Base-by-base conservation (phyloP, 2,888 invertebrate species). In the Lamellibrachia satsuma region DNA sequence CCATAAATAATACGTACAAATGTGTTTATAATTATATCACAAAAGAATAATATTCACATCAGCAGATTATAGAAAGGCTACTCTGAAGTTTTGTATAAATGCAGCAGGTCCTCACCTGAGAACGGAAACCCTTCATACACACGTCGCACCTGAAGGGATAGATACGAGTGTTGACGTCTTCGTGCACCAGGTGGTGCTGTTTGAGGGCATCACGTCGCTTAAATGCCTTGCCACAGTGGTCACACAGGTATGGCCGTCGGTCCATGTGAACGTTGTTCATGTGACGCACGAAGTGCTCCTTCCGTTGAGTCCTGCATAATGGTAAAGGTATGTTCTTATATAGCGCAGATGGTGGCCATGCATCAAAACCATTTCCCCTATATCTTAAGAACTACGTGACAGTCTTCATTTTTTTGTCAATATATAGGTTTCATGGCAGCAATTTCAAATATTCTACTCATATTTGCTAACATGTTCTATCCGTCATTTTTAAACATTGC, bases 201-300 rank as follows among this genome's bases (percentile, higher is more conserved):
- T 96, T 96, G 1, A 97, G 95, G 0, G 97, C 97, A 94, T 97
- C 97, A 7, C 96, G 96, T 90, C 97, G 96, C 94, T 97, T 97
- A 94, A 97, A 97, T 8, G 97, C 96, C 94, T 97, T 97, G 4
- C 97, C 97, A 95, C 97, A 97, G 0, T 96, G 94, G 92, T 97
- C 97, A 96, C 97, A 97, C 57, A 97, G 96, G 93, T 97, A 97
- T 0, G 97, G 97, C n/a, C 97, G 95, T 75, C 96, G 95, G 93
- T 97, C 96, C n/a, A 96, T 96, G 94, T 97, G 97, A 8, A 97
- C 97, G 93, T 97, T 97, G 91, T 96, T 96, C 4, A 95, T 94
- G 93, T 97, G 97, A 2, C 97, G 94, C 7, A 95, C 93, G 92
- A 95, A 96, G 92, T 96, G 96, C 92, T 96, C 96, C 92, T 96